Evolutionary conservation across 2,888 invertebrate species (phyloP), one percentile per base, ranked within the genome.

Genomic region (Oscheius sp.): DNA sequence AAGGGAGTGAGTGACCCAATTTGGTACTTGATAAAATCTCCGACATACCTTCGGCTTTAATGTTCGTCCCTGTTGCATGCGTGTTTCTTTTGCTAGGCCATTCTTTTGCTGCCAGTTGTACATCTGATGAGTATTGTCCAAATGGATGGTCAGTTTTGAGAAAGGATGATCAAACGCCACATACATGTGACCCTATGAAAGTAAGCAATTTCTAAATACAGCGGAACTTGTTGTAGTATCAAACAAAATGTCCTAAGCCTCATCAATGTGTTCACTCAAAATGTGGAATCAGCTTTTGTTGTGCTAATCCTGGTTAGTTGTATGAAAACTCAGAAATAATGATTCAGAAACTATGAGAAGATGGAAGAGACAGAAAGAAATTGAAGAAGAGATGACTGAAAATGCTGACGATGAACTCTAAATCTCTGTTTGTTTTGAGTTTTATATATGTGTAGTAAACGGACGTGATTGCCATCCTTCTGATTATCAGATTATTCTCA

Each of bases 251-350:
- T 44, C 73, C 74, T 17, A 82, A 81, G 49, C 82, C 82, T 22
- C 76, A 80, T 67, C 74, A 71, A 28, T 82, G 82, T 70, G 80
- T 82, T 20, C 79, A 77, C 44, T 77, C 82, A 1, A 78, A 78
- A 38, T 82, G 82, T 71, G 82, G 80, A 17, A 75, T 82, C 57
- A 74, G 73, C 49, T 82, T 82, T 47, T 82, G 82, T 57, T 82
- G 82, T 70, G 80, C 74, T 17, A 78, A 77, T 68, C 63, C 75
- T 61, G 78, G 82, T 82, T 57, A 72, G 1, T n/a, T 9, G 12
- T 2, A 54, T 33, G 32, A 3, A 41, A 47, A 17, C 8, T 26
- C 5, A 2, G 22, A 49, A 44, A 49, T 24, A 28, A 2, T 41
- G 8, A 3, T 50, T 36, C 33, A 64, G 64, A 50, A 30, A 32